A percentile compares a stretch with the other conserved stretches of the same genome.
Evolutionary conservation across 2,113 vertebrate species (phyloP).

Genomic region (Garra rufa): DNA sequence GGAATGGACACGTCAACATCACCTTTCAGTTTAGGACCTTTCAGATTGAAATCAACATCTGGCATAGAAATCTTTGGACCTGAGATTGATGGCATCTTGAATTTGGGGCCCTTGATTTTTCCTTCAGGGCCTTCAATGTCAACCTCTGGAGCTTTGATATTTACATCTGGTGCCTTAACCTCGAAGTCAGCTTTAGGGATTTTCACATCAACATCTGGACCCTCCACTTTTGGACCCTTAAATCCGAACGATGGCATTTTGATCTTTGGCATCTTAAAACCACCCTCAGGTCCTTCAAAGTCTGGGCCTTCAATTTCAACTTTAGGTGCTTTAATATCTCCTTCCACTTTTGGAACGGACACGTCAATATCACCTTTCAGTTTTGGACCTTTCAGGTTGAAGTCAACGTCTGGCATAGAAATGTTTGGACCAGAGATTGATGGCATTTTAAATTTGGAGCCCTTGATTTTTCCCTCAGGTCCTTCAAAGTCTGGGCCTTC

Average conservation of each 20-base stretch:
- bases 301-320: not conserved
- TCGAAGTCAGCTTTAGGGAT: not conserved
- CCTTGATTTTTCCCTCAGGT: no score
- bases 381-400: no score
- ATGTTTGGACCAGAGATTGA: no score
- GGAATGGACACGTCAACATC: not conserved
- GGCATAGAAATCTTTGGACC: not conserved
- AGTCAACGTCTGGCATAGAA: no score
- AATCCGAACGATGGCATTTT: not conserved
- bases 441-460: no score
- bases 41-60: not conserved
- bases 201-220: not conserved
- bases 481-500: no score
- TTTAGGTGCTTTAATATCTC: not conserved
- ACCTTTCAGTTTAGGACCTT: not conserved
- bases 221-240: not conserved
- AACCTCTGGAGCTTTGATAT: not conserved
- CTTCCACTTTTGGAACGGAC: not conserved
- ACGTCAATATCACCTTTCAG: not conserved
- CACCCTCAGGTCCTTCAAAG: not conserved
- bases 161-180: not conserved
- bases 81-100: not conserved
- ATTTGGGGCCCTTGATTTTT: not conserved
- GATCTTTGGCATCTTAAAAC: not conserved
- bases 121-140: not conserved